phyloP scores from a whole-genome alignment of 2,888 invertebrate species.

The Meteorus cinctellus region DNA sequence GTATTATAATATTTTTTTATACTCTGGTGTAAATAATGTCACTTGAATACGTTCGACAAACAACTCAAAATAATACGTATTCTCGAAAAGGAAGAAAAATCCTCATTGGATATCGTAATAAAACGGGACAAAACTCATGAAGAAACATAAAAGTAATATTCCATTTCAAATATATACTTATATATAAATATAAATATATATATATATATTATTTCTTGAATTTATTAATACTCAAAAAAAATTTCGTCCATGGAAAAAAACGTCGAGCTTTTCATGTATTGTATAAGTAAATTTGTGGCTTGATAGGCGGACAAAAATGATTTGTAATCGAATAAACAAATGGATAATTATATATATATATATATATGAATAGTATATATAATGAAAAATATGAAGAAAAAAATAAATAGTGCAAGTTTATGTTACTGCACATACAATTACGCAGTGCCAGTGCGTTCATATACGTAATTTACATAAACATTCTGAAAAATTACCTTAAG shows the following conservation, averaged over 20 bases:
- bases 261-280: conserved; percentile 69
- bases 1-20: conserved; percentile 66
- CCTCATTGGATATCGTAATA: not conserved
- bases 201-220: not conserved
- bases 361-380: conserved; percentile 10
- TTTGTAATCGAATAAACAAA: conserved; percentile 30
- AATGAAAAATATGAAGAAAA: conserved; percentile 19
- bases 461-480: conserved; percentile 58
- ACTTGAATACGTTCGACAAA: not conserved
- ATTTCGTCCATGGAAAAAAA: conserved; percentile 67
- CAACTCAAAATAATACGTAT: not conserved
- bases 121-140: conserved; percentile 7
- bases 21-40: conserved; percentile 61
- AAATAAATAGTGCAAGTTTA: conserved; percentile 40
- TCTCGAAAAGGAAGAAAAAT: not conserved
- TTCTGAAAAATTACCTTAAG: conserved; percentile 63
- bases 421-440: conserved; percentile 50
- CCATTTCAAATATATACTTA: not conserved
- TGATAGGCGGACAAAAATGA: conserved; percentile 29
- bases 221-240: conserved; percentile 46
- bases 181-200: conserved; percentile 18
- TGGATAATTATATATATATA: conserved; percentile 18
- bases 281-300: conserved; percentile 46
- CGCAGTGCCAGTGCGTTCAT: conserved; percentile 53
- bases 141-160: not conserved